A percentile compares a stretch with the other conserved stretches of the same genome.
Conservation (phyloP, 2,888 invertebrate species). For the Phytoseiulus persimilis region DNA sequence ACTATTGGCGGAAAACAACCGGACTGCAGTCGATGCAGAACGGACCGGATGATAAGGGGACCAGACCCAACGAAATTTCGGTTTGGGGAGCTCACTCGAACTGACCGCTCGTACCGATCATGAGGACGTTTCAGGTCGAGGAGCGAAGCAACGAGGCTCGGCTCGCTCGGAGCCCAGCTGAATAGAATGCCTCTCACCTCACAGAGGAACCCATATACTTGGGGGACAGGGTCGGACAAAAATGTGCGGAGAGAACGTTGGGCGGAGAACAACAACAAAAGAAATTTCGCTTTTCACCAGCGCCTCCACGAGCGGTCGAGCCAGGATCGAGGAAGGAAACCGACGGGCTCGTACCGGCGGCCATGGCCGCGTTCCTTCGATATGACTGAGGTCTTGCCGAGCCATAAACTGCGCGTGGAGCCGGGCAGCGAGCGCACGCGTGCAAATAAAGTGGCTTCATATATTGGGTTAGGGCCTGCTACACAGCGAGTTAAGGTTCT, state of each 20-base stretch:
- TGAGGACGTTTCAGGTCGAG: no score
- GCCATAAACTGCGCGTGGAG: neutral
- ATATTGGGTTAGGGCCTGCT: neutral
- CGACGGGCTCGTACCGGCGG: neutral
- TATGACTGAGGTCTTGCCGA: neutral
- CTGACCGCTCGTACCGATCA: no score
- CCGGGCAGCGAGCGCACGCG: neutral
- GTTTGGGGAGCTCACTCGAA: no score
- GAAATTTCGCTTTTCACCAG: neutral
- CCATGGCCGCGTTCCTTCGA: neutral
- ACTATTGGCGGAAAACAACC: no score
- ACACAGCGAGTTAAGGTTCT: neutral
- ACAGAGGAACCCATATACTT: neutral
- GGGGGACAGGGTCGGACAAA: neutral
- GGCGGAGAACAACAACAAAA: neutral
- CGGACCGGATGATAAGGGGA: no score
- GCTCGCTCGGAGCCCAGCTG: neutral
- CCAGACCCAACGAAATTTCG: no score
- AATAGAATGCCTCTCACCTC: neutral
- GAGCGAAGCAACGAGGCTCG: neutral
- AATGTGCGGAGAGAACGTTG: neutral
- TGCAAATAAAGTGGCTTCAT: slow-evolving; percentile 5
- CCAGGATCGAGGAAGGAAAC: neutral
- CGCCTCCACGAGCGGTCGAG: neutral
- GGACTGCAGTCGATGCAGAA: no score